Base-by-base conservation (phyloP, 2,113 vertebrate genomes). In the Equus przewalskii region DNA sequence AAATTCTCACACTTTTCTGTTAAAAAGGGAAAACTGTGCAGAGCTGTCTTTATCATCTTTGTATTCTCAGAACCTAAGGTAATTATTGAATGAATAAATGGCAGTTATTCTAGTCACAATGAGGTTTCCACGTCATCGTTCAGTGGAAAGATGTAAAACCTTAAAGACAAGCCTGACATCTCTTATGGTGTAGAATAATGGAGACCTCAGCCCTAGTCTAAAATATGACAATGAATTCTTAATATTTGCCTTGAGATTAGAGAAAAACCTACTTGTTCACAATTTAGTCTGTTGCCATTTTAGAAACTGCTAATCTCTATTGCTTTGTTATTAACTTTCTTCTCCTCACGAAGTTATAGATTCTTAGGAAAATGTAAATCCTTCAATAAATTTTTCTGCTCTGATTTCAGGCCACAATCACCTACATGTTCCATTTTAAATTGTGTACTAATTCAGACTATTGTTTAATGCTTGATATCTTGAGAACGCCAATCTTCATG, bases 401-500 rank as follows among this genome's bases (percentile, higher is more conserved):
- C 46, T 33, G 7, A 72, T 81, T 88, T 81, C 41, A 94, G 21
- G 24, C 36, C 73, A 91, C 54, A 28, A 51, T n/a, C 13, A 65
- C 3, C 60, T 64, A 89, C 65, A 28, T 49, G 80, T 62, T 84
- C 13, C 44, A 21, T 80, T 94, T 9, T 56, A 96, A 78, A 89
- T 44, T 78, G 0, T 11, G 22, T 44, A 46, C 13, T 91, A 89
- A 78, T 89, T 88, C 18, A 15, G 19, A 76, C 51, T 58, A 62
- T 0, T n/a, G 16, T 65, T 72, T 67, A 88, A 41, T 33, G 6
- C 5, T 76, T 90, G 22, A 54, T 87, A 8, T 90, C 80, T 75
- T 84, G 93, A 92, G 94, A 90, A 80, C 62, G 78, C 69, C n/a
- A 93, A 84, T 92, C 93, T 96, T 83, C 14, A 58, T 36, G 79